Evolutionary conservation across 1,140 invertebrate species (phyloP), one percentile per base, ranked within the genome.

Genomic region (Bicyclus anynana): DNA sequence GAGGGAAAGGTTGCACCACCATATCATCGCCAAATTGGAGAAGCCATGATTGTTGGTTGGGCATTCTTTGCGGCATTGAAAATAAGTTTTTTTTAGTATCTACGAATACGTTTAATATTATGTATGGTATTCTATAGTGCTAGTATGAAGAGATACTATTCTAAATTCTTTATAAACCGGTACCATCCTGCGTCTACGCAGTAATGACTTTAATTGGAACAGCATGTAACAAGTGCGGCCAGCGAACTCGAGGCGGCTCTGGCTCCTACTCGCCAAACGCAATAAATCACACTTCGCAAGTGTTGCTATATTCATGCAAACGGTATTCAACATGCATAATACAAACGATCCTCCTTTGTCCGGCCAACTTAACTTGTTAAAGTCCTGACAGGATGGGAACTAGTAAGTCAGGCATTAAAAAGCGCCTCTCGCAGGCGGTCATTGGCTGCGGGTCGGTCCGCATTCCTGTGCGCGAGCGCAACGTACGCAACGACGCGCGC

Each of bases 381-480:
- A 59, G 62, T 74, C 73, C 72, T 72, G 74, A 67, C 69, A 76
- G 78, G 79, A 78, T 65, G 71, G 67, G 67, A 69, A 68, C 72
- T 66, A 76, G 77, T 66, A 67, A 72, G 76, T 69, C 68, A 60
- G 70, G 58, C 72, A 72, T 76, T 76, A 83, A 85, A 85, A 85
- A 85, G 59, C 65, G 73, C 77, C 78, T 77, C 82, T 74, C 68
- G 66, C 70, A 69, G 69, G 69, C 81, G 81, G 81, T 84, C 84
- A 84, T 87, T 84, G 83, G 80, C 80, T 81, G 78, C 78, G 76
- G 80, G 75, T 75, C 79, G 79, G 74, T 67, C 81, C 75, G 80
- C 84, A 84, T 87, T 87, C 84, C 84, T 82, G 73, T 81, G 83
- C 78, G 80, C 78, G 68, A 60, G 78, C 74, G 79, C 78, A 80